Conservation (phyloP, 2,888 invertebrate species). For the Drosophila lutescens region DNA sequence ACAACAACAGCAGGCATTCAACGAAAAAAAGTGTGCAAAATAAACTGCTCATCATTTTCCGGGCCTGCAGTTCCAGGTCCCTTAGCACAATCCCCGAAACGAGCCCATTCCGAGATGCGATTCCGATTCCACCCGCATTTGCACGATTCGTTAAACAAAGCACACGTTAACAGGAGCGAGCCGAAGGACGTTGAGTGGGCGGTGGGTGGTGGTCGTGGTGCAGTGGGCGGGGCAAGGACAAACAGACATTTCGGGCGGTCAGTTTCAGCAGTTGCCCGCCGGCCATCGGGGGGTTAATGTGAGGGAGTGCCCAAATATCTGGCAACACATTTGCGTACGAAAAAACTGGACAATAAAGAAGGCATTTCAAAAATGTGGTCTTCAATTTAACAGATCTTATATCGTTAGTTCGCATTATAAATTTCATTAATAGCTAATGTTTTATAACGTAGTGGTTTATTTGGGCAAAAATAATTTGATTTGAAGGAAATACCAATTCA, state of each 20-base stretch:
- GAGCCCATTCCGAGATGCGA: conserved; percentile 15
- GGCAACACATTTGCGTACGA: conserved; percentile 53
- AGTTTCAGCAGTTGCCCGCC: conserved; percentile 57
- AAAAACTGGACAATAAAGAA: conserved; percentile 4
- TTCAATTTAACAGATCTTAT: not conserved
- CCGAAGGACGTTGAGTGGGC: conserved; percentile 22
- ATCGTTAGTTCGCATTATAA: not conserved
- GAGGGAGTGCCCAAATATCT: conserved; percentile 10
- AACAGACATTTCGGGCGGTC: conserved; percentile 51
- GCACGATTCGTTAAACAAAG: conserved; percentile 85
- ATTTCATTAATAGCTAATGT: not conserved
- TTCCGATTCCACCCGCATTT: conserved; percentile 82
- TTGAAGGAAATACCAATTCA: too few relatives aligned
- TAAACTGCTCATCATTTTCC: conserved; percentile 59
- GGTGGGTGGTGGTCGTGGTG: conserved; percentile 1
- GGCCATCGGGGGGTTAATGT: conserved; percentile 33
- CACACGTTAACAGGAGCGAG: conserved; percentile 78
- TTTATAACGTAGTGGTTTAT: too few relatives aligned
- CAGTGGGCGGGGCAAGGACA: conserved; percentile 5
- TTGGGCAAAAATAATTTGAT: too few relatives aligned
- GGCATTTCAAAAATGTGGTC: not conserved
- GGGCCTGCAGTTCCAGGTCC: conserved; percentile 26
- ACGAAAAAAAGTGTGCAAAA: conserved; percentile 60
- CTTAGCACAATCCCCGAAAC: conserved; percentile 25
- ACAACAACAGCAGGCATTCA: conserved; percentile 4